Evolutionary conservation across 2,888 invertebrate genomes (phyloP), one percentile per base, ranked within the genome.

Genomic region (Mactromeris polynyma): DNA sequence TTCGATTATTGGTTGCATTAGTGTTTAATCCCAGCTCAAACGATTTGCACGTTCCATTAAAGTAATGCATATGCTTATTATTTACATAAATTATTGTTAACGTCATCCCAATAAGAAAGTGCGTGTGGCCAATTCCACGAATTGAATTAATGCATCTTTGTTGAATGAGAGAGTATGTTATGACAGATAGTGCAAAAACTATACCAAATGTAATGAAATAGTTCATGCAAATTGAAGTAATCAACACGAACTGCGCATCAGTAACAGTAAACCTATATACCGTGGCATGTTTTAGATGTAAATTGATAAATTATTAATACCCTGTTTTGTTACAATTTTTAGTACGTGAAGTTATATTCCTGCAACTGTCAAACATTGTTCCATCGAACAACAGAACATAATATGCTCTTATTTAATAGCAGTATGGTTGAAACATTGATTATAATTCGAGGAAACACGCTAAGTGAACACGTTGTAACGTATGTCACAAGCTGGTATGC

Each of bases 261-360:
- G 26, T 64, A 64, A 64, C n/a, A 9, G n/a, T 26, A 64, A 64
- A 1, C 58, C 26, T 1, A 9, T 26, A 64, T 26, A 7, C 26
- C 58, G 26, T 64, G 58, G 11, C 58, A 26, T 64, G 9, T 64
- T 26, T 64, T 64, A 64, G 58, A 64, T 64, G 26, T 64, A 64
- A 26, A 64, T n/a, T 64, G 58, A 64, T 64, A 64, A 64, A 64
- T 26, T 64, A 64, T 64, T 26, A 64, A 64, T 64, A 64, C 26
- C 26, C 9, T 64, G 58, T 64, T 26, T 64, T 64, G n/a, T 64
- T 64, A 26, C 58, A n/a, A 64, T 26, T 26, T 26, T 9, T n/a
- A n/a, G 58, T 26, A 9, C 26, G 58, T 26, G 58, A n/a, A 9
- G 58, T 26, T 26, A n/a, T 64, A 26, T 58, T 64, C 58, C n/a